Conservation (phyloP, 2,888 invertebrate species). For the Leptopilina drosophilae region DNA sequence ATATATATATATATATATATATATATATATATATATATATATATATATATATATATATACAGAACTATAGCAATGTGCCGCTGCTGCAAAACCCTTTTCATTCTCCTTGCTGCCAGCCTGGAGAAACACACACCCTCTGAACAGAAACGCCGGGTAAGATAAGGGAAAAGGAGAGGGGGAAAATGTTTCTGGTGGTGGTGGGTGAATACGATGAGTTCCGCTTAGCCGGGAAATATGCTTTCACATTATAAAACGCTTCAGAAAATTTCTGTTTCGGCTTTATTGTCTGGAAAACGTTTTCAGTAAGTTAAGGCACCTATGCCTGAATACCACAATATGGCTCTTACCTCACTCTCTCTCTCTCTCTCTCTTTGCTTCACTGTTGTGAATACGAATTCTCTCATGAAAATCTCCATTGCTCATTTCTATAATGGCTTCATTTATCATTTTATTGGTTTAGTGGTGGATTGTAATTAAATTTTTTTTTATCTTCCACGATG, state of each 20-base stretch:
- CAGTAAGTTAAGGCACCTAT: conserved; percentile 39
- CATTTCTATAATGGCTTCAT: conserved; percentile 3
- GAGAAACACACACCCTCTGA: conserved; percentile 45
- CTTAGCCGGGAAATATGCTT: conserved; percentile 62
- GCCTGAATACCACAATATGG: conserved; percentile 18
- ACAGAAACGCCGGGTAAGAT: conserved; percentile 46
- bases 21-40: neutral
- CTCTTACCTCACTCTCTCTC: conserved; percentile 28
- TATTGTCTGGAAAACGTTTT: conserved; percentile 62
- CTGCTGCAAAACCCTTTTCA: conserved; percentile 48
- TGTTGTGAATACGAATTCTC: conserved; percentile 11
- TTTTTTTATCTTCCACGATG: neutral
- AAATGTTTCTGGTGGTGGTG: conserved; percentile 35
- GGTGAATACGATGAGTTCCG: conserved; percentile 50
- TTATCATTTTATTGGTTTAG: conserved; percentile 1
- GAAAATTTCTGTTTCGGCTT: conserved; percentile 62
- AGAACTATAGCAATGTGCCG: conserved; percentile 42
- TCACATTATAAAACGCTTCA: conserved; percentile 64
- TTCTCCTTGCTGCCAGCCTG: conserved; percentile 46
- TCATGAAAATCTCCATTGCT: conserved; percentile 11
- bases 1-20: neutral
- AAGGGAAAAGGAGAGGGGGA: conserved; percentile 44
- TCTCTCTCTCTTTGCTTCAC: neutral
- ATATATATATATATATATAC: neutral
- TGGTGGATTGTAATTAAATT: neutral